Conservation (phyloP, 2,113 vertebrate genomes). For the Corapipo altera region DNA sequence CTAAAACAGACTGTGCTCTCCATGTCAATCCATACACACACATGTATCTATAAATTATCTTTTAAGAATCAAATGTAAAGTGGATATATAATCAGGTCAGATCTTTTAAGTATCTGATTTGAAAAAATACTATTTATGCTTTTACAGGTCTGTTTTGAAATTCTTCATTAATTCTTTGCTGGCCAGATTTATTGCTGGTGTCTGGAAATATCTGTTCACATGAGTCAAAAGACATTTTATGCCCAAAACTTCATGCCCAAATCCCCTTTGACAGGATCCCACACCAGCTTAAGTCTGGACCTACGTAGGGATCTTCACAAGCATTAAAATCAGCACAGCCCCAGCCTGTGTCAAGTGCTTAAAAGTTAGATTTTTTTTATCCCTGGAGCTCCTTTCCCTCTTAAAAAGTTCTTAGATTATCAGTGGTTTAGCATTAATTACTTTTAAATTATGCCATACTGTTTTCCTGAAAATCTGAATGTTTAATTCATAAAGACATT, state of each 20-base stretch:
- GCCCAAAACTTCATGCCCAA: neutral
- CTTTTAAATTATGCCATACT: slow-evolving; percentile 7
- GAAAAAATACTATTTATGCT: neutral
- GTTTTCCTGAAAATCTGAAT: slow-evolving; percentile 2
- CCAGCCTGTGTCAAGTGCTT: neutral
- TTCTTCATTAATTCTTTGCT: neutral
- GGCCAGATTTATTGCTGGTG: neutral
- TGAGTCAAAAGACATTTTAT: neutral
- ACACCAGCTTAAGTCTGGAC: neutral
- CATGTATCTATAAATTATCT: neutral
- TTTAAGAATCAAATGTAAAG: neutral
- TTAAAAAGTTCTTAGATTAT: neutral
- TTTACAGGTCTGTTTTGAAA: neutral
- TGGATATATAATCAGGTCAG: neutral
- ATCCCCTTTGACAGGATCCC: neutral
- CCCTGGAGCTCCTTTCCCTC: neutral
- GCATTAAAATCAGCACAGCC: neutral
- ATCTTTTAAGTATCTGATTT: neutral
- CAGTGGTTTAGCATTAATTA: slow-evolving; percentile 17
- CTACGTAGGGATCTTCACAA: neutral
- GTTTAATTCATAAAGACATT: slow-evolving; percentile 19
- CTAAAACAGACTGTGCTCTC: neutral
- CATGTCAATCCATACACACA: neutral
- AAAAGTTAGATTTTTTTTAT: neutral
- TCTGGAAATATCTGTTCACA: neutral